Base-by-base conservation (phyloP, 1,140 invertebrate species). In the Neodiprion fabricii region DNA sequence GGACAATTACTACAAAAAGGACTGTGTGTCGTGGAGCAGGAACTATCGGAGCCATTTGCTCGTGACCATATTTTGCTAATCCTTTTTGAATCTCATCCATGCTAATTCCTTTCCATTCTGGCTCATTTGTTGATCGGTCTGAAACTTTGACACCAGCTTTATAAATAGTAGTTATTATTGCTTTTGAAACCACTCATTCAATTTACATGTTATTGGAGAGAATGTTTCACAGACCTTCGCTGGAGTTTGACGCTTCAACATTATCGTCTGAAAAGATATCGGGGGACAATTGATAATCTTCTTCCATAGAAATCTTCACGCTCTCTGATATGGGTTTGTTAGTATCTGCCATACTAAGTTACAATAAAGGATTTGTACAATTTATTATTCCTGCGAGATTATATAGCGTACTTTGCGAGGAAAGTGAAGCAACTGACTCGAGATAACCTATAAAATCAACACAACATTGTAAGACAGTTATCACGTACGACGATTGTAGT, bases 21-120 rank as follows among this genome's bases (percentile, higher is more conserved):
- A 89, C 85, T 74, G 82, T 79, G 73, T 89, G 88, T 68, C 69
- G 75, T 14, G 80, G 40, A 50, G 87, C 87, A 40, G 82, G 78
- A 72, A 72, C 70, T 68, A 89, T 86, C 12, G 85, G 85, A 48
- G 86, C 86, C 66, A 86, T 77, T 72, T 87, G 83, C 48, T 82
- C 80, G 74, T 80, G 83, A 7, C 86, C 83, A 71, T 82, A 88
- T 53, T 79, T 70, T 48, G 78, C 80, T 73, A 82, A 78, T 65
- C 86, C 82, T 75, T 84, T 87, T 14, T 75, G 73, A 81, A 89
- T 88, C 74, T 88, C 84, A 72, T 86, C 83, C 81, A 88, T 85
- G 67, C 85, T 85, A 28, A 85, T 74, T 7, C 87, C 87, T 81
- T 87, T 87, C 87, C 87, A 89, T 76, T 84, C 82, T 1, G 83